A percentile compares a stretch with the other conserved stretches of the same genome.
phyloP scores from a whole-genome alignment of 2,113 vertebrate genomes.

The Dolichotis patagonum region DNA sequence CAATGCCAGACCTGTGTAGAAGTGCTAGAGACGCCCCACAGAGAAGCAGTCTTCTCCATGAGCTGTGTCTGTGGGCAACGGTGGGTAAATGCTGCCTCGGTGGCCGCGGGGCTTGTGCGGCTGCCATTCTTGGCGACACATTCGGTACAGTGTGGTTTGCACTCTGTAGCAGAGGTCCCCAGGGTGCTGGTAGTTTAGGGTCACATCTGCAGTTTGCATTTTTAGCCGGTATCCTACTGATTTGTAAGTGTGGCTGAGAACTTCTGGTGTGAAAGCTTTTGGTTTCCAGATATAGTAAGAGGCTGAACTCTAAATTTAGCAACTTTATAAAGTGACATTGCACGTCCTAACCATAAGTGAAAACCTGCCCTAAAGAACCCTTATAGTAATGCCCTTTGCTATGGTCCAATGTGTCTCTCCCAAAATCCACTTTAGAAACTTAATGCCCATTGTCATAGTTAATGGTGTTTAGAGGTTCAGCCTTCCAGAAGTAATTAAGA shows the following conservation, averaged over 20 bases:
- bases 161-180: background rate
- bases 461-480: background rate
- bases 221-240: background rate
- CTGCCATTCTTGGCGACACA: accelerated
- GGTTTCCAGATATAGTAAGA: background rate
- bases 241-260: background rate
- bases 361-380: background rate
- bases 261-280: background rate
- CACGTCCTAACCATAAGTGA: background rate
- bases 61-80: background rate
- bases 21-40: background rate
- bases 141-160: background rate
- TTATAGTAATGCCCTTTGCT: accelerated
- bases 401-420: background rate
- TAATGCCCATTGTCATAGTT: background rate
- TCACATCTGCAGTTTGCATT: background rate
- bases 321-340: background rate
- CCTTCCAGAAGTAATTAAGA: background rate
- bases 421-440: background rate
- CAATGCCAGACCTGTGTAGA: background rate
- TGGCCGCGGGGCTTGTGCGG: no score
- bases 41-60: background rate
- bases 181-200: background rate
- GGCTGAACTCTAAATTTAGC: background rate
- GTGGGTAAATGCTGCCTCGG: background rate